Evolutionary conservation across 2,113 vertebrate genomes (phyloP).

Genomic region (Oostethus manadensis): DNA sequence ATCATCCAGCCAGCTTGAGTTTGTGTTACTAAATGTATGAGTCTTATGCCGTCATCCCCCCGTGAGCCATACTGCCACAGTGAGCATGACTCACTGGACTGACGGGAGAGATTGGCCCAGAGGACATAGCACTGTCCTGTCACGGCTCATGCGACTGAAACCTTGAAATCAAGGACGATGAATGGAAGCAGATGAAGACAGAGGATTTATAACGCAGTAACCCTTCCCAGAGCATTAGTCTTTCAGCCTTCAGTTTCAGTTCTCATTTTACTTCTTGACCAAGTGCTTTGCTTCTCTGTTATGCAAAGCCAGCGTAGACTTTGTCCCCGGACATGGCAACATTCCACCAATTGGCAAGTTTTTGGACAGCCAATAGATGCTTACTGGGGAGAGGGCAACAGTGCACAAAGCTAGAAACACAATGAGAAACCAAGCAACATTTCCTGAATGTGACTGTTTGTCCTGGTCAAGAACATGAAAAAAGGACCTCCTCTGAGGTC

Average conservation of each 20-base stretch:
- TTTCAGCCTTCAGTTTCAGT: slow-evolving; percentile 5
- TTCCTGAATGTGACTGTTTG: no score
- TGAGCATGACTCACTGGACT: slow-evolving; percentile 48
- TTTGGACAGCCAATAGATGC: no score
- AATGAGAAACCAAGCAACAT: no score
- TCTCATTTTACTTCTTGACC: slow-evolving; percentile 4
- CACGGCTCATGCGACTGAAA: slow-evolving; percentile 29
- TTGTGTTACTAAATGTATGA: slow-evolving; percentile 33
- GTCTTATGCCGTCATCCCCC: slow-evolving; percentile 20
- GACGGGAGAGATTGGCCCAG: slow-evolving; percentile 31
- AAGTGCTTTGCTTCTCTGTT: neutral
- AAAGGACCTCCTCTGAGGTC: no score
- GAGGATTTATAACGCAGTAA: slow-evolving; percentile 19
- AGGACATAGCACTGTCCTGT: slow-evolving; percentile 24
- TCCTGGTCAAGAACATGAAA: no score
- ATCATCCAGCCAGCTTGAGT: slow-evolving; percentile 25
- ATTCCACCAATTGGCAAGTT: no score
- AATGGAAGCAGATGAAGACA: slow-evolving; percentile 18
- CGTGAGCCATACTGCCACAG: slow-evolving; percentile 21
- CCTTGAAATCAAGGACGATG: slow-evolving; percentile 32
- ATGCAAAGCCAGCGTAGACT: neutral
- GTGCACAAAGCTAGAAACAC: no score
- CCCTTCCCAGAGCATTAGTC: slow-evolving; percentile 11
- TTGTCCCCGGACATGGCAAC: no score
- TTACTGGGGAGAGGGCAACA: no score